Percentiles rank a stretch among this genome's conserved stretches.
These are phyloP conservation scores for Protaetia brevitarsis DNA, from an alignment of 1,140 invertebrate species.

Conservation along the genomic window DNA sequence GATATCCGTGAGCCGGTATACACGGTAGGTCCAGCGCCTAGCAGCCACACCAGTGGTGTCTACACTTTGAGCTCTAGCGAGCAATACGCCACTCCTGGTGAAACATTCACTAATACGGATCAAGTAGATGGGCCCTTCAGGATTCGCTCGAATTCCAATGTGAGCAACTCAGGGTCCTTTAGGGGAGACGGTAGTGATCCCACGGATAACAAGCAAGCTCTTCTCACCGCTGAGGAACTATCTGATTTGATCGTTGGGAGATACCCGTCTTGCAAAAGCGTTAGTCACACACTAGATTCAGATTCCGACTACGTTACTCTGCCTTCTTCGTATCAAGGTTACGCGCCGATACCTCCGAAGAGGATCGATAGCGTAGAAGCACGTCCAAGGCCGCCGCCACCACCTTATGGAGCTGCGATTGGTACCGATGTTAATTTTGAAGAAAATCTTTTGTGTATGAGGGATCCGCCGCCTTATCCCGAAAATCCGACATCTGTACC, in stretches of 20 bases:
- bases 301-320: conserved; percentile 85
- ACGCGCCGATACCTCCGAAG: conserved; percentile 62
- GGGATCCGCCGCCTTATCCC: conserved; percentile 58
- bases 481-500: conserved; percentile 50
- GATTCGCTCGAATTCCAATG: conserved; percentile 69
- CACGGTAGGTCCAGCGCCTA: conserved; percentile 53
- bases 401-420: conserved; percentile 50
- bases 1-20: conserved; percentile 49
- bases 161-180: conserved; percentile 71
- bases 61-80: conserved; percentile 74
- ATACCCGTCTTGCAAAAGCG: conserved; percentile 75
- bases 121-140: conserved; percentile 59
- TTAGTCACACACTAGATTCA: conserved; percentile 78
- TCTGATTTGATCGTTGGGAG: conserved; percentile 78
- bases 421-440: conserved; percentile 26
- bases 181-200: conserved; percentile 83
- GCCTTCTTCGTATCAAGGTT: conserved; percentile 63
- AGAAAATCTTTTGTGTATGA: conserved; percentile 35
- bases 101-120: conserved; percentile 49
- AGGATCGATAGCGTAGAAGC: conserved; percentile 57
- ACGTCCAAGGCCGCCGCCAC: conserved; percentile 49
- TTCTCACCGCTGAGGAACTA: conserved; percentile 74
- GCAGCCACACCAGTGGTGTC: conserved; percentile 74
- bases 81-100: conserved; percentile 47
- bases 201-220: conserved; percentile 69